Base-by-base conservation (phyloP, 1,140 invertebrate genomes). In the Oreohelix idahoensis region DNA sequence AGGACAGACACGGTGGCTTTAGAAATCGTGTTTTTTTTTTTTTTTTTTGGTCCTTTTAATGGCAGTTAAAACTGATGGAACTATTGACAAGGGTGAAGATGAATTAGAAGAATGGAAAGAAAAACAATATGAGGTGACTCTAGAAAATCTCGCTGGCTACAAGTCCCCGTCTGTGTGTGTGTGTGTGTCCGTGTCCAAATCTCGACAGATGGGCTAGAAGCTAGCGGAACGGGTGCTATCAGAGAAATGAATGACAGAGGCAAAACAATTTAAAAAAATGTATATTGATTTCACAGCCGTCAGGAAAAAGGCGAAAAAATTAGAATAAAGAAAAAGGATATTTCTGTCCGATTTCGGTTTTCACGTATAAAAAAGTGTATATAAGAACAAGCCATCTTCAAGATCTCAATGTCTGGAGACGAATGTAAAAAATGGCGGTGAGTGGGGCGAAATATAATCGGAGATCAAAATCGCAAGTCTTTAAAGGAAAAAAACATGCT, bases 1-100 rank as follows among this genome's bases (percentile, higher is more conserved):
- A 23, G 53, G 26, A 23, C 8, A 58, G 23, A 58, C 23, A 58
- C 10, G 20, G 53, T 58, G 53, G 53, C 10, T 10, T 58, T 58
- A 23, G 53, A 49, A 49, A 11, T 58, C 10, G 53, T 58, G 17
- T n/a, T 58, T 58, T 15, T n/a, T 15, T 58, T 58, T 58, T 58
- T 58, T 58, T 58, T 58, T 58, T 58, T 58, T 58, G n/a, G n/a
- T n/a, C n/a, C n/a, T n/a, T 49, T 49, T 49, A 49, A 49, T 49
- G 45, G 45, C 45, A 58, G 53, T 58, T 58, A 58, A 20, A 58
- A 58, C 10, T 58, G 53, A 23, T 58, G 10, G 23, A 23, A 20
- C 23, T 23, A 58, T 58, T 58, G 53, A 4, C 2, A 58, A 58
- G 23, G 53, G 10, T 58, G 53, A 20, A 58, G 20, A 23, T 8